These are phyloP conservation scores for Caenorhabditis briggsae DNA, from an alignment of 1,140 invertebrate genomes.

Conservation along the genomic window DNA sequence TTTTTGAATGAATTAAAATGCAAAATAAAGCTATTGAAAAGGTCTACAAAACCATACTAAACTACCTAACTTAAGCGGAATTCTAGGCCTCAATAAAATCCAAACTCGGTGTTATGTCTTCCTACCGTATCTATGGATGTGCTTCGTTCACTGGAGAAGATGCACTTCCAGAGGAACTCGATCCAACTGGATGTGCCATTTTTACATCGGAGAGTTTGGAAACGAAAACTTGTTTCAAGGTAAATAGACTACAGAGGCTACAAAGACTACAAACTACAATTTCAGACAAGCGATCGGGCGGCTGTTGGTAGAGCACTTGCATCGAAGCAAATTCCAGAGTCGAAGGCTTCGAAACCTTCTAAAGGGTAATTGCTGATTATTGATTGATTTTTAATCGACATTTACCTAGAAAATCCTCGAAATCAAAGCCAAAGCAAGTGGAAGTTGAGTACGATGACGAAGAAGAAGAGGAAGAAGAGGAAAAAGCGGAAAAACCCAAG, in stretches of 20 bases:
- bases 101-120: conserved; percentile 72
- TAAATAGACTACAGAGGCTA: conserved; percentile 49
- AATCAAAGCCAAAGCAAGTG: conserved; percentile 41
- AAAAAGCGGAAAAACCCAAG: conserved; percentile 58
- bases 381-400: background rate
- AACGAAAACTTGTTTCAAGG: conserved; percentile 73
- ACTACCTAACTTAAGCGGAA: too few relatives aligned
- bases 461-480: conserved; percentile 67
- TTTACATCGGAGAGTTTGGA: conserved; percentile 72
- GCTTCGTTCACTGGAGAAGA: conserved; percentile 71
- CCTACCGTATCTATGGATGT: conserved; percentile 72
- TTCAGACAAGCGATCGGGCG: conserved; percentile 68
- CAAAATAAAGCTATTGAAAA: too few relatives aligned
- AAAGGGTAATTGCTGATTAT: background rate
- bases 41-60: too few relatives aligned
- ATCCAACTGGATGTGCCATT: conserved; percentile 75
- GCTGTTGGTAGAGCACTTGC: conserved; percentile 70
- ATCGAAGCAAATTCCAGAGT: conserved; percentile 67
- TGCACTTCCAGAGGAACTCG: conserved; percentile 73
- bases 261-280: background rate
- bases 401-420: conserved; percentile 38
- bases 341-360: background rate
- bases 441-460: conserved; percentile 69
- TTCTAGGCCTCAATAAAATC: conserved; percentile 68
- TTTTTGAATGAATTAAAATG: too few relatives aligned